Evolutionary conservation across 2,797 vertebrate species (phyloP).

Genomic region (Hipposideros larvatus): DNA sequence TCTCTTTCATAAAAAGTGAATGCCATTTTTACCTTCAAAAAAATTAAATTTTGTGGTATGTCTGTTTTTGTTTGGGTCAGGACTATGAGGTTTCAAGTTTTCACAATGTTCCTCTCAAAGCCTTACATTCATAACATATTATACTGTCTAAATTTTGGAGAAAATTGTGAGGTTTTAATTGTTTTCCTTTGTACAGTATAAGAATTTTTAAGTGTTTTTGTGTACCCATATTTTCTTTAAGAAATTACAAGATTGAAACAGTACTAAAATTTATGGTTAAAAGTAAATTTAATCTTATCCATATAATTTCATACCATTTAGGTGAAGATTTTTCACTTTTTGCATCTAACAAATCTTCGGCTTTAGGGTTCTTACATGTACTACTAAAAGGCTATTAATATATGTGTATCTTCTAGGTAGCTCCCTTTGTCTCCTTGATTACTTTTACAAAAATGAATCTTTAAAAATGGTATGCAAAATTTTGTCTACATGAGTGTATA

Average conservation of each 20-base stretch:
- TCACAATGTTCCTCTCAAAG: slow-evolving; percentile 78
- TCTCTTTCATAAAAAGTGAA: slow-evolving; percentile 97
- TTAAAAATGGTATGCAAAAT: slow-evolving; percentile 38
- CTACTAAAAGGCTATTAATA: slow-evolving; percentile 31
- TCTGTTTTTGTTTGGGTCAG: slow-evolving; percentile 59
- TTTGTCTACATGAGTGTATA: slow-evolving; percentile 41
- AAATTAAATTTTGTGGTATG: slow-evolving; percentile 75
- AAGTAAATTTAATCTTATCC: slow-evolving; percentile 36
- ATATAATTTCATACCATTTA: slow-evolving; percentile 52
- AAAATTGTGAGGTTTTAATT: slow-evolving; percentile 80
- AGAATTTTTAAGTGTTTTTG: slow-evolving; percentile 80
- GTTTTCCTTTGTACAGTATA: slow-evolving; percentile 81
- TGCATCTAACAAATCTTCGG: slow-evolving; percentile 10
- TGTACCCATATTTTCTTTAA: slow-evolving; percentile 84
- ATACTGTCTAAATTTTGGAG: slow-evolving; percentile 81
- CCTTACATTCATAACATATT: slow-evolving; percentile 85
- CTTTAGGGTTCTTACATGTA: background rate
- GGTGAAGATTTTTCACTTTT: slow-evolving; percentile 66
- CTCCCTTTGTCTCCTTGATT: slow-evolving; percentile 23
- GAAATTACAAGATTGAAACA: slow-evolving; percentile 74
- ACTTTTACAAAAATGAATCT: slow-evolving; percentile 42
- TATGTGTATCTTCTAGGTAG: background rate
- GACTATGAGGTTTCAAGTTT: slow-evolving; percentile 77
- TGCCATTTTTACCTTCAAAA: slow-evolving; percentile 81
- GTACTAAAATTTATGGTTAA: slow-evolving; percentile 59